Evolutionary conservation across 2,113 vertebrate species (phyloP).

Genomic region (Burhinus bistriatus): DNA sequence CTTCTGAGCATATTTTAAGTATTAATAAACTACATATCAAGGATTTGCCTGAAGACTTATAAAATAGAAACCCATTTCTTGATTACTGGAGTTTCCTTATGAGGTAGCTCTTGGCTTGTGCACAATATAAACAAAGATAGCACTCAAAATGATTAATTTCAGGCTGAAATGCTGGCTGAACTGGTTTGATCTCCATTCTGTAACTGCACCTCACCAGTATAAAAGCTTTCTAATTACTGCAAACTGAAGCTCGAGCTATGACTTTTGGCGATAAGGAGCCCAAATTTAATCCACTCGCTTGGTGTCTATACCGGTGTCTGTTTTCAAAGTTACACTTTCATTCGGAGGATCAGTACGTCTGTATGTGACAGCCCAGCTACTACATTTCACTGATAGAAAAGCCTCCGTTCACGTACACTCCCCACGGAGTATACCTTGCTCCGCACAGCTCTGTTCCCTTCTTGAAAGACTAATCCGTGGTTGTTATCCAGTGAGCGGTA

Average conservation of each 20-base stretch:
- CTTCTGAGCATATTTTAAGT: background rate
- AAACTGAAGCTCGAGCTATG: background rate
- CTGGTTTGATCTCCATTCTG: background rate
- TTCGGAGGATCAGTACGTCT: background rate
- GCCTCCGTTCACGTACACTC: rapidly evolving
- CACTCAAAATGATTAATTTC: background rate
- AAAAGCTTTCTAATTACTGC: background rate
- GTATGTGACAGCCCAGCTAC: background rate
- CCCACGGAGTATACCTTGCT: background rate
- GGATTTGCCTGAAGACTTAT: background rate
- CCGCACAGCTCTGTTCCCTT: background rate
- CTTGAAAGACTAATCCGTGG: background rate
- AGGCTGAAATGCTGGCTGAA: background rate
- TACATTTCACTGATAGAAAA: background rate
- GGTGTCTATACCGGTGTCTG: background rate
- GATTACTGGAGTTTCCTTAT: background rate
- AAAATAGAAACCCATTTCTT: background rate
- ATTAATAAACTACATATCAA: background rate
- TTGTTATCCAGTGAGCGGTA: background rate
- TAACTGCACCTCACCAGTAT: background rate
- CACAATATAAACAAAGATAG: background rate
- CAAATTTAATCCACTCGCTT: background rate
- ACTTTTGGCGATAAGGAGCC: background rate
- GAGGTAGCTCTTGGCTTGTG: background rate
- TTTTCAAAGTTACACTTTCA: background rate